Percentiles rank a stretch among this genome's conserved stretches.
Evolutionary conservation across 2,113 vertebrate genomes (phyloP).

Genomic region (Machaerirhynchus nigripectus): DNA sequence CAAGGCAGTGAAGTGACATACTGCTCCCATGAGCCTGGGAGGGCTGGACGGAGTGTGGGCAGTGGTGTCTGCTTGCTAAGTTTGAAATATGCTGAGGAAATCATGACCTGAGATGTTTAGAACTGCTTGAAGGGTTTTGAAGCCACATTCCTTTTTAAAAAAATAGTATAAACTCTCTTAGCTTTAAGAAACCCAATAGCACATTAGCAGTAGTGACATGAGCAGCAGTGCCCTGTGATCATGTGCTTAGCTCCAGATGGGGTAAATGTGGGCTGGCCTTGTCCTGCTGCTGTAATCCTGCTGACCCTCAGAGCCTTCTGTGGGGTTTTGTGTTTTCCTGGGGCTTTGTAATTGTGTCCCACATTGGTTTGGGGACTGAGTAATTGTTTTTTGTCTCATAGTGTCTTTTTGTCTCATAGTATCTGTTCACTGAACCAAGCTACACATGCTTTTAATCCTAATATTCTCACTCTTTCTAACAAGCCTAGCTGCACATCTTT

Average conservation of each 20-base stretch:
- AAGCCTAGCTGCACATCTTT: not conserved
- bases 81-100: not conserved
- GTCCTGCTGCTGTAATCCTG: not conserved
- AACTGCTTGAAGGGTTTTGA: not conserved
- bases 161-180: not conserved
- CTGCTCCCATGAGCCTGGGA: not conserved
- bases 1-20: not conserved
- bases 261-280: not conserved
- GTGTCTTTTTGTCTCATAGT: not conserved
- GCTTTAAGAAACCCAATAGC: not conserved
- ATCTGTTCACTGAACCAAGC: not conserved
- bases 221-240: not conserved
- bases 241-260: fast-evolving
- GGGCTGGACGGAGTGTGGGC: not conserved
- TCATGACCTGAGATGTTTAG: not conserved
- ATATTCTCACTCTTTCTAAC: not conserved
- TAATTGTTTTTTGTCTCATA: not conserved
- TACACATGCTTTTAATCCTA: not conserved
- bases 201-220: not conserved
- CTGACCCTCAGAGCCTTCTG: not conserved
- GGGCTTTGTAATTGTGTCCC: not conserved
- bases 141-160: not conserved
- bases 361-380: not conserved
- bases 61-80: not conserved
- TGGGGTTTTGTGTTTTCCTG: not conserved